These are phyloP conservation scores for Agriopis aurantiaria DNA, from an alignment of 2,888 invertebrate species.

Conservation along the genomic window DNA sequence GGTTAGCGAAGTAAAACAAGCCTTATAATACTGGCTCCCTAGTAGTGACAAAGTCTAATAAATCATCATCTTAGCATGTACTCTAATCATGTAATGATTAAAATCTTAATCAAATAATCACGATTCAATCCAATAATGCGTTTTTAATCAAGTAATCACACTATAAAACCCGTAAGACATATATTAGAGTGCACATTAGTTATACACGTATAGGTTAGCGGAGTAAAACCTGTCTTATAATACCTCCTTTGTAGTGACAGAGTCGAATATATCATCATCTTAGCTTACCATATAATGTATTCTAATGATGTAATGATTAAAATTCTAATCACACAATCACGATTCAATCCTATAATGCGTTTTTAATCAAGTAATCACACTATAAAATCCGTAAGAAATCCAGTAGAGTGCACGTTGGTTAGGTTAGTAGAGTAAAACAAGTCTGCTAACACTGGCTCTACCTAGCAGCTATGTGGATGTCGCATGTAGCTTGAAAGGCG, in stretches of 20 bases:
- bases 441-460: conserved; percentile 9
- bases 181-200: conserved; percentile 13
- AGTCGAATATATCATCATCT: too few species aligned
- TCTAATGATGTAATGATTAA: too few species aligned
- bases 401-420: conserved; percentile 14
- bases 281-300: too few species aligned
- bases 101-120: neutral
- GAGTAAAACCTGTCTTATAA: conserved; percentile 25
- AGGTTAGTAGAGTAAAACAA: conserved; percentile 26
- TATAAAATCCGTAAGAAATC: neutral
- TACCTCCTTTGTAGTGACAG: too few species aligned
- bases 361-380: neutral
- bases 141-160: neutral
- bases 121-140: neutral
- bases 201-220: neutral
- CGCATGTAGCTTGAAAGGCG: conserved; percentile 63
- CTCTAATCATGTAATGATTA: too few species aligned
- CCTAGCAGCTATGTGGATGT: conserved; percentile 42
- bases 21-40: neutral
- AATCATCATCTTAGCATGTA: too few species aligned
- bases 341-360: neutral
- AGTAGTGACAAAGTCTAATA: neutral
- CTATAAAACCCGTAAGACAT: neutral
- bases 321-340: neutral
- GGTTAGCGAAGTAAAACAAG: conserved; percentile 27